Evolutionary conservation across 2,888 invertebrate species (phyloP).

Genomic region (Drosophila longiperda): DNA sequence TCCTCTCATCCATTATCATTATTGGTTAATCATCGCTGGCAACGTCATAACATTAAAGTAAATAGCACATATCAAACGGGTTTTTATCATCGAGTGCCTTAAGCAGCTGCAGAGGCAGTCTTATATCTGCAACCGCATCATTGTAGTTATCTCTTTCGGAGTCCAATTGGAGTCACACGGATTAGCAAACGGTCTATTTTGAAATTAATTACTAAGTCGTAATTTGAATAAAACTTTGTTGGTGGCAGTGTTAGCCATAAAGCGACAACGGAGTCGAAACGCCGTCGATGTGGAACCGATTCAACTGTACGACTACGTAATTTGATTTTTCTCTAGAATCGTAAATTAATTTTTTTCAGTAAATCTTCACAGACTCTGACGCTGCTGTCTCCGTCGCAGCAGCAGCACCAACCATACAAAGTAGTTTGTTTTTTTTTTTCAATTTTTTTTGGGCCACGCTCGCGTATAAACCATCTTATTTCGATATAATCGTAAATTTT

Average conservation of each 20-base stretch:
- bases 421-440: slow-evolving; percentile 45
- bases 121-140: slow-evolving; percentile 3
- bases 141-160: slow-evolving; percentile 18
- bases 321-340: slow-evolving; percentile 78
- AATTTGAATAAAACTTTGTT: slow-evolving; percentile 76
- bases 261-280: slow-evolving; percentile 11
- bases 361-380: slow-evolving; percentile 64
- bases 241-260: slow-evolving; percentile 49
- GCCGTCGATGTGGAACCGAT: slow-evolving; percentile 17
- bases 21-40: slow-evolving; percentile 73
- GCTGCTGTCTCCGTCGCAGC: slow-evolving; percentile 25
- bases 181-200: slow-evolving; percentile 59
- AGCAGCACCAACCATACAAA: slow-evolving; percentile 58
- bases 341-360: slow-evolving; percentile 79
- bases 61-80: slow-evolving; percentile 70
- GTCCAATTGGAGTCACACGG: slow-evolving; percentile 64
- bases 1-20: slow-evolving; percentile 56
- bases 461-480: slow-evolving; percentile 80
- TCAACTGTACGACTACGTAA: slow-evolving; percentile 63
- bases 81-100: slow-evolving; percentile 60
- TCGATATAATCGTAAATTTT: slow-evolving; percentile 81
- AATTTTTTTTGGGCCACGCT: slow-evolving; percentile 56
- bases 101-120: slow-evolving; percentile 53
- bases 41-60: slow-evolving; percentile 65
- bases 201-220: slow-evolving; percentile 75